Percentiles rank a stretch among this genome's conserved stretches.
These are phyloP conservation scores for Caenorhabditis afra DNA, from an alignment of 2,888 invertebrate species.

Conservation along the genomic window DNA sequence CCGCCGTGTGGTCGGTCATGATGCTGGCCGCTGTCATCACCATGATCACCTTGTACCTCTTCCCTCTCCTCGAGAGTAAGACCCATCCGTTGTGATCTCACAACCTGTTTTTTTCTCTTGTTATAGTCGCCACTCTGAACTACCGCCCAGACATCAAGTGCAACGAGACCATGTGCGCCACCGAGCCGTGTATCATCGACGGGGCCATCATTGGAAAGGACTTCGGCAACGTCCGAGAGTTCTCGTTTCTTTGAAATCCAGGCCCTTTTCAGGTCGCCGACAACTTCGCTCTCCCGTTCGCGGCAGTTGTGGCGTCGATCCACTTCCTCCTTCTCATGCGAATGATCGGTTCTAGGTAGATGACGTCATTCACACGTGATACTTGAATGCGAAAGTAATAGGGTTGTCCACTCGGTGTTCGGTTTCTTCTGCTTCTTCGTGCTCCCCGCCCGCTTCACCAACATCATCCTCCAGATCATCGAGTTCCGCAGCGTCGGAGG, in stretches of 20 bases:
- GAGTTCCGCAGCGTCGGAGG: slow-evolving; percentile 33
- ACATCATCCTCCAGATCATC: slow-evolving; percentile 26
- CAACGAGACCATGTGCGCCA: background rate
- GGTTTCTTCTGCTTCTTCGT: slow-evolving; percentile 29
- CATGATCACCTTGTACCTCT: slow-evolving; percentile 1
- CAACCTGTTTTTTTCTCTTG: background rate
- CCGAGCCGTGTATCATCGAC: slow-evolving; percentile 27
- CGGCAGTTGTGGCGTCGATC: slow-evolving; percentile 4
- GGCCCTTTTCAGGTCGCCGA: slow-evolving; percentile 11
- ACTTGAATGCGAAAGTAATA: background rate
- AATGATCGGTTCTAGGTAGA: slow-evolving; percentile 12
- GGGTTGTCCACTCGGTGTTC: slow-evolving; percentile 17
- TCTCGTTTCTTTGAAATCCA: background rate
- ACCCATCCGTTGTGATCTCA: background rate
- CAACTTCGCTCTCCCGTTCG: slow-evolving; percentile 27
- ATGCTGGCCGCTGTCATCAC: slow-evolving; percentile 4
- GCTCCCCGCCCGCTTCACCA: slow-evolving; percentile 28
- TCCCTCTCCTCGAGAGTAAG: slow-evolving; percentile 7
- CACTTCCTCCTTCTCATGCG: slow-evolving; percentile 21
- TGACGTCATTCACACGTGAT: background rate
- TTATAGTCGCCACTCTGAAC: slow-evolving; percentile 2
- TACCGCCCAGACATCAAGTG: background rate
- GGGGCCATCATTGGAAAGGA: slow-evolving; percentile 20
- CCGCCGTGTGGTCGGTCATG: background rate
- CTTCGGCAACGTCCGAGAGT: slow-evolving; percentile 12